Percentiles rank a stretch among this genome's conserved stretches.
Conservation (phyloP, 2,797 vertebrate species). For the Tinamus major region DNA sequence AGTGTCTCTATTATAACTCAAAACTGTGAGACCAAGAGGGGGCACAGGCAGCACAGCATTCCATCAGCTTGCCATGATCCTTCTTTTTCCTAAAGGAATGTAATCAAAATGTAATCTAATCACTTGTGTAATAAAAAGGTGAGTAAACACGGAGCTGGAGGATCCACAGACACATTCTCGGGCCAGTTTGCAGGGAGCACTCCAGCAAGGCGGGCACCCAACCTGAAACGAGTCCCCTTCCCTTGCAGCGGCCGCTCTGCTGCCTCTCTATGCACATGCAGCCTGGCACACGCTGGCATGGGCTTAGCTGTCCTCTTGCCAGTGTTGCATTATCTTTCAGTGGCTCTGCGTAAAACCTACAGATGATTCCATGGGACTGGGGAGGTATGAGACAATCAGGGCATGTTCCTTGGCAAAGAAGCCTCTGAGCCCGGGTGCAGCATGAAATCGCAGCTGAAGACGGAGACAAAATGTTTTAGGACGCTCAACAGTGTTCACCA, state of each 20-base stretch:
- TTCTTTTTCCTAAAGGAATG: not conserved
- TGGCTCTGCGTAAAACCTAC: not conserved
- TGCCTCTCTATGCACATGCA: not conserved
- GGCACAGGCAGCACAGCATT: not conserved
- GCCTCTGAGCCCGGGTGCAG: not conserved
- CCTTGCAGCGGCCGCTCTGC: not conserved
- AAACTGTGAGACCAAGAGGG: not conserved
- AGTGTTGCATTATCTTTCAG: not conserved
- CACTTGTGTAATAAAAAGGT: not conserved
- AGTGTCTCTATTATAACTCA: no score
- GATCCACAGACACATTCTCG: not conserved
- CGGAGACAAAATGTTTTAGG: not conserved
- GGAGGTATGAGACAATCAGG: not conserved
- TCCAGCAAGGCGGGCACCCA: not conserved
- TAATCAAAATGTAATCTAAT: no score
- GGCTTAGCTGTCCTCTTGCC: not conserved
- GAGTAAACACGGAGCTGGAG: not conserved
- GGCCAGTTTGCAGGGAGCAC: not conserved
- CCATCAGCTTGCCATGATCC: no score
- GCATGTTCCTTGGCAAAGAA: no score
- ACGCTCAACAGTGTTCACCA: fast-evolving
- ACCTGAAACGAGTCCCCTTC: no score
- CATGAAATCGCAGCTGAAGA: not conserved
- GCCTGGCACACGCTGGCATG: no score
- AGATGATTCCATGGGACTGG: no score